Evolutionary conservation across 2,797 vertebrate species (phyloP).

Genomic region (Trachurus trachurus): DNA sequence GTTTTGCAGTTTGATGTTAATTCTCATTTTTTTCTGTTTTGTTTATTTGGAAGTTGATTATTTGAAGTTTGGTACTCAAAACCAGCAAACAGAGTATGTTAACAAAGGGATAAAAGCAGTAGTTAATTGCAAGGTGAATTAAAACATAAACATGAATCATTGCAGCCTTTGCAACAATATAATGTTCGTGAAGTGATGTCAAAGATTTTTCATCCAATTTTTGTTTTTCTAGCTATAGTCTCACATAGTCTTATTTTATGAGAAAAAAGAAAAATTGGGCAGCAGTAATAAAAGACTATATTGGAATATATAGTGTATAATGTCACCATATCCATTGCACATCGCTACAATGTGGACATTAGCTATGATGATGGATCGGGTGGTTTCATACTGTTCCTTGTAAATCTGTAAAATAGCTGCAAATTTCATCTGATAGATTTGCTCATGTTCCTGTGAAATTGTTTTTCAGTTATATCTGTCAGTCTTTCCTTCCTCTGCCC

Average conservation of each 20-base stretch:
- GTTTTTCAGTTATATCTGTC: background rate
- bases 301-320: background rate
- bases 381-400: background rate
- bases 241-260: background rate
- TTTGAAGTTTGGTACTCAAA: background rate
- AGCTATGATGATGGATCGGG: background rate
- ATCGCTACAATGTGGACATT: background rate
- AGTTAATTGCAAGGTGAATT: background rate
- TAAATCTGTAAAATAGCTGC: background rate
- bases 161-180: background rate
- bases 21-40: background rate
- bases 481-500: background rate
- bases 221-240: background rate
- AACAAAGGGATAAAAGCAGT: background rate
- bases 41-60: background rate
- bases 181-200: background rate
- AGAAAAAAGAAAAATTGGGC: too few species aligned
- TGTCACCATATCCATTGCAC: too few species aligned
- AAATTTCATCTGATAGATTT: background rate
- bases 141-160: background rate
- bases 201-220: background rate
- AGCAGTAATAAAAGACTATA: background rate
- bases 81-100: background rate
- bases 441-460: background rate
- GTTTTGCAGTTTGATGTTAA: background rate